A percentile compares a stretch with the other conserved stretches of the same genome.
Conservation (phyloP, 2,113 vertebrate genomes). For the Xiphophorus maculatus region DNA sequence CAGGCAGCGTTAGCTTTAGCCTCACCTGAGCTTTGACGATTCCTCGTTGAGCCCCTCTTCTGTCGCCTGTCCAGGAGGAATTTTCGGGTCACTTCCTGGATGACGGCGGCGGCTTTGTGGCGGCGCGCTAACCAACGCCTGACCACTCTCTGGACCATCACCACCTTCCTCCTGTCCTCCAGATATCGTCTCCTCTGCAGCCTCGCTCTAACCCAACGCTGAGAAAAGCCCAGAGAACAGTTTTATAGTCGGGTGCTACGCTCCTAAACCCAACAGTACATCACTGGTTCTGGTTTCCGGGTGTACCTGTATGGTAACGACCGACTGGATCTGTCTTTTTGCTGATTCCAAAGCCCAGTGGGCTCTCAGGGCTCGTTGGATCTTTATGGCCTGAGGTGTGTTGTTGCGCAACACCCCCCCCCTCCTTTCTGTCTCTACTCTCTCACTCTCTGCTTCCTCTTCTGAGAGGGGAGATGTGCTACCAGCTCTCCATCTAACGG, state of each 20-base stretch:
- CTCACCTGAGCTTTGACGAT: conserved; percentile 87
- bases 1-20: background rate
- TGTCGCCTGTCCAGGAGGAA: conserved; percentile 76
- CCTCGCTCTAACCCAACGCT: no score
- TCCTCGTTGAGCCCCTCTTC: conserved; percentile 66
- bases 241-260: no score
- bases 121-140: conserved; percentile 70
- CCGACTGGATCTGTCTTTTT: conserved; percentile 75
- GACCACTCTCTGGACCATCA: conserved; percentile 65
- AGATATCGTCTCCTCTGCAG: no score
- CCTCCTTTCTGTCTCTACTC: no score
- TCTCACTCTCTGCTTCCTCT: no score
- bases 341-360: conserved; percentile 77
- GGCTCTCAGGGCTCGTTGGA: conserved; percentile 83
- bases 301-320: conserved; percentile 86
- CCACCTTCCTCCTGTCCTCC: conserved; percentile 69
- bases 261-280: no score
- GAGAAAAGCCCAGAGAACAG: no score
- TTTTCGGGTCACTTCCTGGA: conserved; percentile 73
- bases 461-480: no score
- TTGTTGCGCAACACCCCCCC: no score
- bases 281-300: background rate
- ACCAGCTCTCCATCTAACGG: no score
- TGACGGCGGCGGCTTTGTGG: conserved; percentile 75
- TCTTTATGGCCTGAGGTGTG: conserved; percentile 84